phyloP scores from a whole-genome alignment of 1,140 invertebrate genomes.

The Atta cephalotes region DNA sequence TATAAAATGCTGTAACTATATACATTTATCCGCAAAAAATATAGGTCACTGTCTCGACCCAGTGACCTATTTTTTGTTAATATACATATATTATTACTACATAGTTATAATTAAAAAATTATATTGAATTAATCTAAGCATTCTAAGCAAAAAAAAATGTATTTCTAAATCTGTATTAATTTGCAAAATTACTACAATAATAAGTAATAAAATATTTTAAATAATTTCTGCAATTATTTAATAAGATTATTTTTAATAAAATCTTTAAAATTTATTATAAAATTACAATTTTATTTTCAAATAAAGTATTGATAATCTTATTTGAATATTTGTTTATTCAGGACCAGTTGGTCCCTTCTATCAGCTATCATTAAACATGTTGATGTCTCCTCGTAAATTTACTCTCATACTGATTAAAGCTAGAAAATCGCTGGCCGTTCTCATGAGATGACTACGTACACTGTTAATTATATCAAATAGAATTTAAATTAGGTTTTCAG shows the following conservation, averaged over 20 bases:
- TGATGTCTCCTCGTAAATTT: slow-evolving; percentile 76
- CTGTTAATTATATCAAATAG: slow-evolving; percentile 41
- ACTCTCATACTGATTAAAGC: slow-evolving; percentile 71
- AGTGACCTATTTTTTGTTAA: too few species aligned
- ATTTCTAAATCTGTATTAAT: neutral
- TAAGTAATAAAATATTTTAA: neutral
- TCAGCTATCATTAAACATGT: slow-evolving; percentile 75
- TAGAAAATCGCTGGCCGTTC: slow-evolving; percentile 53
- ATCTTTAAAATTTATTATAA: neutral
- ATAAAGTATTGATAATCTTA: neutral
- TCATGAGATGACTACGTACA: neutral
- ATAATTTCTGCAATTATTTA: neutral
- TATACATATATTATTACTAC: neutral
- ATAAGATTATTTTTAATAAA: neutral
- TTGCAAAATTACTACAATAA: neutral
- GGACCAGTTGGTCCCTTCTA: slow-evolving; percentile 78
- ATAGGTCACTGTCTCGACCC: too few species aligned
- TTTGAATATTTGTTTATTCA: slow-evolving; percentile 54
- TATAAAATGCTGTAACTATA: neutral
- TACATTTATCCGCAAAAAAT: too few species aligned
- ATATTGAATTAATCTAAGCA: neutral
- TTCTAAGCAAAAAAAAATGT: neutral
- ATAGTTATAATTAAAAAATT: neutral
- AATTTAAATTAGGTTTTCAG: slow-evolving; percentile 54
- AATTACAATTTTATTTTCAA: neutral